These are phyloP conservation scores for Chloroceryle aenea DNA, from an alignment of 2,113 vertebrate genomes.

Conservation along the genomic window DNA sequence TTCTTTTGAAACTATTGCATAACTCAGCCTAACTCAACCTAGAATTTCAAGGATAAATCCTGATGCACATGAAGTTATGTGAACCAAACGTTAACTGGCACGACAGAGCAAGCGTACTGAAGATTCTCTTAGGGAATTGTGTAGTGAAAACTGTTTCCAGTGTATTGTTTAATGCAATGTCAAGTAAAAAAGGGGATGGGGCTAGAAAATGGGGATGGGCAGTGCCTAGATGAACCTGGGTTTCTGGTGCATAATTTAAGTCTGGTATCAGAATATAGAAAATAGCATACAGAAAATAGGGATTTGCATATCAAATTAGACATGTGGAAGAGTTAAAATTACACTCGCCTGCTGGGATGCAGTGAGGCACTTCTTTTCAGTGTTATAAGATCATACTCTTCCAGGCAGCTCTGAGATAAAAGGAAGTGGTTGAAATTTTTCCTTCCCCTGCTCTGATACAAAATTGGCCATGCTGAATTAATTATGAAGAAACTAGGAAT, in stretches of 20 bases:
- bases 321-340: slow-evolving; percentile 38
- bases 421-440: slow-evolving; percentile 63
- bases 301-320: slow-evolving; percentile 26
- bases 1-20: background rate
- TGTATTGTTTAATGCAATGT: background rate
- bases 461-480: slow-evolving; percentile 60
- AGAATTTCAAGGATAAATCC: background rate
- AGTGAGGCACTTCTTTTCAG: slow-evolving; percentile 10
- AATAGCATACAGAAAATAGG: background rate
- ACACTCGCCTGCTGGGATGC: background rate
- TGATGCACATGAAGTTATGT: background rate
- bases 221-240: background rate
- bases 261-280: background rate
- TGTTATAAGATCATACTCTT: slow-evolving; percentile 24
- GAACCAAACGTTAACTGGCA: background rate
- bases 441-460: slow-evolving; percentile 63
- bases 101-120: background rate
- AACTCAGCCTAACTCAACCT: background rate
- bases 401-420: slow-evolving; percentile 51
- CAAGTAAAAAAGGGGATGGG: background rate
- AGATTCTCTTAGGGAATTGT: background rate
- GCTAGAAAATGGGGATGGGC: background rate
- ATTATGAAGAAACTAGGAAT: slow-evolving; percentile 65
- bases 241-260: background rate
- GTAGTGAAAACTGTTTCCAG: background rate